These are phyloP conservation scores for Alosa alosa DNA, from an alignment of 2,113 vertebrate species.

Conservation along the genomic window DNA sequence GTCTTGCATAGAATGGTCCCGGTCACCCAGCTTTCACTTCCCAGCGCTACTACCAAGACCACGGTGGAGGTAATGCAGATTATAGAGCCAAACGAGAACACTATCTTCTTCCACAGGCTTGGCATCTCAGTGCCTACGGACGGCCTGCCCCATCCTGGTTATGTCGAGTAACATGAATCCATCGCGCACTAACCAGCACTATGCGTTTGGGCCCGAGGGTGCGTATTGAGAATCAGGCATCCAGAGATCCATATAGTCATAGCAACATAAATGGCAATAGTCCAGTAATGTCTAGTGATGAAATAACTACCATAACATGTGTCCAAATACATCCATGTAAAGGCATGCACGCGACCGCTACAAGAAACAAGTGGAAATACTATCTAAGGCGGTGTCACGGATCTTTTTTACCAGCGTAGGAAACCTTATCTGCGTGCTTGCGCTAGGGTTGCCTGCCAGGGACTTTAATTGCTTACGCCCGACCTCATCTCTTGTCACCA, in stretches of 20 bases:
- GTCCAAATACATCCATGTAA: neutral
- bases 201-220: neutral
- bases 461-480: slow-evolving; percentile 7
- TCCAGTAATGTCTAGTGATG: neutral
- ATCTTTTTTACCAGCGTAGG: slow-evolving; percentile 30
- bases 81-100: slow-evolving; percentile 80
- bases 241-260: neutral
- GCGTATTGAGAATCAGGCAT: neutral
- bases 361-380: slow-evolving; percentile 8
- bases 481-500: neutral
- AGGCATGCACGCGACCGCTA: neutral
- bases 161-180: neutral
- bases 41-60: slow-evolving; percentile 80
- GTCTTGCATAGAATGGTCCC: slow-evolving; percentile 92
- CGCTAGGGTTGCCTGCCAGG: slow-evolving; percentile 17
- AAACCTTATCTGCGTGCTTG: slow-evolving; percentile 37
- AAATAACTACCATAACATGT: neutral
- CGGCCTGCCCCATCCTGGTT: slow-evolving; percentile 60
- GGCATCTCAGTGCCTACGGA: slow-evolving; percentile 78
- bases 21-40: slow-evolving; percentile 83
- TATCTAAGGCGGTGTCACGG: slow-evolving; percentile 29
- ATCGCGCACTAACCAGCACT: neutral
- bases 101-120: slow-evolving; percentile 81
- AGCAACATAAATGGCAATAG: neutral
- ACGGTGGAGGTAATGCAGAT: slow-evolving; percentile 81